Evolutionary conservation across 1,140 invertebrate genomes (phyloP), one percentile per base, ranked within the genome.

Genomic region (Saxidomus purpurata): DNA sequence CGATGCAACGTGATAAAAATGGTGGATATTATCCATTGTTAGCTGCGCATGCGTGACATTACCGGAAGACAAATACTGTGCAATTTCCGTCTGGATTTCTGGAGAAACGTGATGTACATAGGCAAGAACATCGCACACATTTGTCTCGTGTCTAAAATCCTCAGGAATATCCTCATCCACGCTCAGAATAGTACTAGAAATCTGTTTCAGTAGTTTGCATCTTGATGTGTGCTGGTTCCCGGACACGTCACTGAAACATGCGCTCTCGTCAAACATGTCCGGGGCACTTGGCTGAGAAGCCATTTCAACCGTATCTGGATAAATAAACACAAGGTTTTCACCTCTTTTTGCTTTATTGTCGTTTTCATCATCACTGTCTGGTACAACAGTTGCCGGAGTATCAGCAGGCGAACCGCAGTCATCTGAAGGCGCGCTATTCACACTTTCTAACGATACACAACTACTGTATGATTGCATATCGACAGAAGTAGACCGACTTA

Each of bases 1-100:
- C 19, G 34, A 15, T 2, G 87, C 67, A 0, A 89, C 87, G 55
- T 89, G 87, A 47, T 76, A 89, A 25, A 76, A 81, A 63, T 83
- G 69, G 38, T 89, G 87, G 34, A 89, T 47, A 61, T 82, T 89
- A 22, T 52, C 49, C 71, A 61, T 28, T 25, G 67, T 40, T 36
- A 89, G n/a, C 19, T 76, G 40, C 17, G 82, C 80, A n/a, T 83
- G 31, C 25, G 52, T 61, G n/a, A 84, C 31, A 76, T 19, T 47
- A 31, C 87, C 87, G 67, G 79, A 59, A 13, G 87, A 82, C 49
- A 89, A 49, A 77, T 83, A 89, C 63, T 71, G 9, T 0, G 81
- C 79, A 61, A 89, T 61, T 43, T 47, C 74, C n/a, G 74, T 63
- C 59, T 63, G 40, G 8, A 49, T 43, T 11, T 87, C 85, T n/a